Base-by-base conservation (phyloP, 2,888 invertebrate species). In the Callosobruchus maculatus region DNA sequence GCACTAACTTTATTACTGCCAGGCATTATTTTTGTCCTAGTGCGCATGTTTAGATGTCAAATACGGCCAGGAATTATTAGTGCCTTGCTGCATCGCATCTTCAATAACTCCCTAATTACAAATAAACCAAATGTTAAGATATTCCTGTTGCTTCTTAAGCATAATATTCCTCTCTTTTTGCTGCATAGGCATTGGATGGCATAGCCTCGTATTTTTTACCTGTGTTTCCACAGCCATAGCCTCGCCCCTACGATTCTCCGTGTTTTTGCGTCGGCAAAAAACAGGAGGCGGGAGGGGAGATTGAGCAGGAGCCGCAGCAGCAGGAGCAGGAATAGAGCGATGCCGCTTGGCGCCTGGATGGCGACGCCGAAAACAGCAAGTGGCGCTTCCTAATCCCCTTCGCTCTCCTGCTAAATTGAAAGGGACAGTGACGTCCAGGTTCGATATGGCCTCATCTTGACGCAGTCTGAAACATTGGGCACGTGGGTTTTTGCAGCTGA, bases 401-500 rank as follows among this genome's bases (percentile, higher is more conserved):
- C 49, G 13, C 49, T 49, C 49, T 49, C 49, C 49, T 49, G 49
- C 49, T 49, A 49, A 49, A 49, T 49, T 49, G 49, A 49, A 49
- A 49, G 49, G 49, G 18, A 13, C 49, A 49, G 49, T 49, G 49
- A 49, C 49, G 49, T 49, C 49, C 49, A 7, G 49, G 30, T 30
- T 7, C 7, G 13, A 1, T 3, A 13, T 49, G 49, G 13, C 4
- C 7, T 26, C n/a, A n/a, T 26, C 26, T 7, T 26, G 7, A 26
- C 26, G 26, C 26, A 26, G 2, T 7, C 2, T 26, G 26, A 26
- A 26, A 7, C 7, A 26, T 26, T 26, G 26, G 3, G 26, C 26
- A 7, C 2, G 7, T 26, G 26, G 83, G 82, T 4, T 2, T 26
- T 26, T 26, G 7, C 3, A 26, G 26, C 3, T 26, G 7, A 4